phyloP scores from a whole-genome alignment of 1,140 invertebrate genomes.

The Parasteatoda tepidariorum region DNA sequence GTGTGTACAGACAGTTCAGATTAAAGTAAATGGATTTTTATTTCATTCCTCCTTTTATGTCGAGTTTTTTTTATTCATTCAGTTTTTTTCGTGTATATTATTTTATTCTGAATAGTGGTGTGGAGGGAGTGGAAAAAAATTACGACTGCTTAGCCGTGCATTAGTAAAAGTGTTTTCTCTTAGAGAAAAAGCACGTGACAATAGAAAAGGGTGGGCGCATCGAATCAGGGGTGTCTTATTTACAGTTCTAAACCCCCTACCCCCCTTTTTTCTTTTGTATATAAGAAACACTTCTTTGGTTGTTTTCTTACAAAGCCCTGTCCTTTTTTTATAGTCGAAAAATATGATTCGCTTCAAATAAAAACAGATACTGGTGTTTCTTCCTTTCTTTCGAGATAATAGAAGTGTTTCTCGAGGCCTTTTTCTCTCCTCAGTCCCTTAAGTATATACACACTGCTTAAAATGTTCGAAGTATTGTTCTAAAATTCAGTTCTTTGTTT shows the following conservation, averaged over 20 bases:
- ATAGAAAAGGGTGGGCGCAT: background rate
- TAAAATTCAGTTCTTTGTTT: no score
- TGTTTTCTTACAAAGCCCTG: constrained; percentile 35
- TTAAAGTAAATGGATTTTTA: constrained; percentile 59
- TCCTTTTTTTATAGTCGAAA: background rate
- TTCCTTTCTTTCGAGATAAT: background rate
- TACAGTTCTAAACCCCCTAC: constrained; percentile 23
- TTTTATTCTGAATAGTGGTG: constrained; percentile 29
- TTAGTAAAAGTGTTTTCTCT: constrained; percentile 54
- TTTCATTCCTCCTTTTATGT: constrained; percentile 8
- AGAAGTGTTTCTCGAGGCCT: no score
- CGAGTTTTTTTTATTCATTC: background rate
- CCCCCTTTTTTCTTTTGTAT: constrained; percentile 23
- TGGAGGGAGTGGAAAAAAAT: background rate
- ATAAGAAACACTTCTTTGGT: background rate
- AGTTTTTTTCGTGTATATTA: constrained; percentile 27
- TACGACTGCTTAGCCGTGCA: constrained; percentile 50
- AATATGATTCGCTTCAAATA: constrained; percentile 41
- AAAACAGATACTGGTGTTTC: constrained; percentile 13
- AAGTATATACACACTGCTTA: no score
- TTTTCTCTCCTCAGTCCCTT: no score
- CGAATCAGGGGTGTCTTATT: constrained; percentile 14
- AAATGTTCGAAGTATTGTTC: no score
- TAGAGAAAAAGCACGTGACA: constrained; percentile 33
- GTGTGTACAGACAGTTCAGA: constrained; percentile 18